Evolutionary conservation across 2,888 invertebrate genomes (phyloP).

Genomic region (Pyrocoelia pectoralis): DNA sequence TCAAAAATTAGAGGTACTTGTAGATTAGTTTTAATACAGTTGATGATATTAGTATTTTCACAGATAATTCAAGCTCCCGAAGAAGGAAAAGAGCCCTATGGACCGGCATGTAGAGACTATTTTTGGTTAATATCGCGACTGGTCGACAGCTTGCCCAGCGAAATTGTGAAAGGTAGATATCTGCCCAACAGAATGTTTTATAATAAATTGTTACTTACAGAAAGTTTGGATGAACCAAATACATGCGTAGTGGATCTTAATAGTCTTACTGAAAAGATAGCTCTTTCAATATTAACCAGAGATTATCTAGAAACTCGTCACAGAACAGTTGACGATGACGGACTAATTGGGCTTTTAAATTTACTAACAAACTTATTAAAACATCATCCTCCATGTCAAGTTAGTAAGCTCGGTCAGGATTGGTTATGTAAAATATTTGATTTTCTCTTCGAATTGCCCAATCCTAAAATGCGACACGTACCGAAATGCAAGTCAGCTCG

Average conservation of each 20-base stretch:
- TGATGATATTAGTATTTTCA: neutral
- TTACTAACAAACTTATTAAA: constrained; percentile 88
- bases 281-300: constrained; percentile 76
- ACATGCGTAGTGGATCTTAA: constrained; percentile 74
- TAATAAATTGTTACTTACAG: constrained; percentile 43
- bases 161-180: constrained; percentile 72
- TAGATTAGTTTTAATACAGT: neutral
- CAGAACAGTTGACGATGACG: constrained; percentile 87
- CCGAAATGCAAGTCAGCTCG: constrained; percentile 94
- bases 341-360: constrained; percentile 86
- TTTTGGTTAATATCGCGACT: constrained; percentile 92
- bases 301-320: constrained; percentile 86
- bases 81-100: constrained; percentile 94
- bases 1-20: constrained; percentile 60
- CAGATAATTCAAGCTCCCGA: constrained; percentile 60
- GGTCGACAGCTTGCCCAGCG: constrained; percentile 85
- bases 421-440: constrained; percentile 78
- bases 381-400: constrained; percentile 88
- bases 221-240: constrained; percentile 66
- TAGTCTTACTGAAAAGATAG: constrained; percentile 68
- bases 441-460: constrained; percentile 89
- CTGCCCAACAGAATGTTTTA: neutral
- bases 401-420: constrained; percentile 76
- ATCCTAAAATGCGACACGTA: constrained; percentile 81
- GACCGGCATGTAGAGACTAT: constrained; percentile 93